Evolutionary conservation across 2,797 vertebrate genomes (phyloP), one percentile per base, ranked within the genome.

Genomic region (Erpetoichthys calabaricus): DNA sequence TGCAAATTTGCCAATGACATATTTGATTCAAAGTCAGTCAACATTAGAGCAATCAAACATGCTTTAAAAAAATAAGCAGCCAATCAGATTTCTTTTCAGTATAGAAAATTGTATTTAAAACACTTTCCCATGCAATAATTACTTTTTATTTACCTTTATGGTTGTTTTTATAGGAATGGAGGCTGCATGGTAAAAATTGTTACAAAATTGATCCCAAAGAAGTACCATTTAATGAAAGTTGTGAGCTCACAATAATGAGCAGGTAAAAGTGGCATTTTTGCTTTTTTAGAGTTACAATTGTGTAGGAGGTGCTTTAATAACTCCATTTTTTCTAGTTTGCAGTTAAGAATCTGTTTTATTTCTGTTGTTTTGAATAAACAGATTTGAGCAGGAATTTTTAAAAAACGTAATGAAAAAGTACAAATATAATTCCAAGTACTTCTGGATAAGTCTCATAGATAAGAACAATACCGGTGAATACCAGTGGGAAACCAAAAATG

Each of bases 311-410:
- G 25, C 25, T 25, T 25, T 25, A 2, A 25, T 25, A 25, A 25
- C 9, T n/a, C 8, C 45, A 50, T 52, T 58, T 51, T 3, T 53
- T 6, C 6, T 5, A 51, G 7, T 7, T 5, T 44, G 51, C 44
- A 53, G 7, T 42, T 8, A 52, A 10, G 6, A 6, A 10, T 7
- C 7, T 61, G 5, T 41, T 45, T 9, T 50, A 7, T 8, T n/a
- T 5, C 7, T 55, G 25, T 7, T 45, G 56, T 7, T 51, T 47
- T 5, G 6, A 56, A 56, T 6, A 55, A 46, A 43, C 79, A 99
- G 95, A 70, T 97, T 96, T 75, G 94, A 99, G 60, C 94, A 99
- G 79, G 87, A 89, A 63, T 99, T 88, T 61, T 80, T 99, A 71
- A 98, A 80, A 71, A 81, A 75, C 59, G 77, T 99, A 7, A 88